Conservation (phyloP, 2,797 vertebrate genomes). For the Leucoraja ocellata region DNA sequence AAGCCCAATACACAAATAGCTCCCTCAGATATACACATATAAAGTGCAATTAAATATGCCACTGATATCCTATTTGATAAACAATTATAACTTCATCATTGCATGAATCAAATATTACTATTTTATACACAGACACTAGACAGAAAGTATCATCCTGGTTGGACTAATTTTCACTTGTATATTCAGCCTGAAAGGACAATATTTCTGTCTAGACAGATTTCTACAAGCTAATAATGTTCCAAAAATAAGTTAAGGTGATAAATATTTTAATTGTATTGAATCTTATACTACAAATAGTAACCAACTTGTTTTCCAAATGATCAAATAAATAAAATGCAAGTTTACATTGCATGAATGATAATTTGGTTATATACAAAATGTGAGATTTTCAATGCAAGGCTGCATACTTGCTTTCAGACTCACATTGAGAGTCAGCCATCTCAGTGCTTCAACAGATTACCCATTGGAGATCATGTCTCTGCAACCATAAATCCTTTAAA, state of each 20-base stretch:
- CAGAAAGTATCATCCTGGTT: background rate
- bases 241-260: background rate
- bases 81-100: background rate
- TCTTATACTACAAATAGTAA: background rate
- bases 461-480: constrained; percentile 25
- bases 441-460: constrained; percentile 34
- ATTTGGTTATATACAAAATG: background rate
- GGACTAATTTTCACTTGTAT: background rate
- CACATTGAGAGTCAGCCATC: constrained; percentile 19
- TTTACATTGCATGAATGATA: background rate
- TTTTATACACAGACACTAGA: background rate
- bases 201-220: background rate
- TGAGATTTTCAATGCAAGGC: background rate
- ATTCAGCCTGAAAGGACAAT: background rate
- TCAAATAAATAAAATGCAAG: constrained; percentile 4
- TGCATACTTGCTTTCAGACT: background rate
- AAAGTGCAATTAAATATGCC: background rate
- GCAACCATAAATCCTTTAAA: constrained; percentile 25
- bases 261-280: background rate
- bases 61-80: background rate
- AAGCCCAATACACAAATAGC: background rate
- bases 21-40: background rate
- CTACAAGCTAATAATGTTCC: background rate
- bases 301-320: background rate
- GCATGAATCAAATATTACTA: background rate